Evolutionary conservation across 2,113 vertebrate species (phyloP), one percentile per base, ranked within the genome.

Genomic region (Progne subis): DNA sequence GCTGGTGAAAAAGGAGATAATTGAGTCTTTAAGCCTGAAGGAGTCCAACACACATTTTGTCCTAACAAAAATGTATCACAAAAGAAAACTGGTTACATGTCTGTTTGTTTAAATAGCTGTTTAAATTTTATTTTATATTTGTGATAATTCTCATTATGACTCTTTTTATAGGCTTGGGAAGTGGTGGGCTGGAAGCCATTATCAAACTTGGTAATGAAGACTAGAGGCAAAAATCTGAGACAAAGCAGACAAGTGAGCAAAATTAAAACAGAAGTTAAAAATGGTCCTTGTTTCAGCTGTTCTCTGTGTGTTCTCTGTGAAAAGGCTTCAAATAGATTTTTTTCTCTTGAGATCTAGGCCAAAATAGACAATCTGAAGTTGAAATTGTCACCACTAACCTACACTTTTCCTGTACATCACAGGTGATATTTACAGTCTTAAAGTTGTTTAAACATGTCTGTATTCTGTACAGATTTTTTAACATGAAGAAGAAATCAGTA

Each of bases 221-320:
- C 56, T 75, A 67, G 25, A 94, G 64, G 68, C 43, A 93, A 94
- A 95, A 95, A 82, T 89, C 31, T 79, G 41, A 90, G 44, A 61
- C 71, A 91, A 85, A 92, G 75, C 82, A 65, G 71, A 64, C 59
- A 94, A 94, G 65, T 41, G 65, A 83, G 47, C 43, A 92, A 90
- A 95, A 90, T 75, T 81, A 78, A 94, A 90, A 49, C n/a, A 84
- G 61, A 64, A 94, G 57, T 78, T 94, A 49, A 88, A 96, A 93
- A 86, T 68, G 39, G 26, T 64, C n/a, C 41, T 77, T 63, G 24
- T 75, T 95, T 94, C 75, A 86, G 50, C 71, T 88, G 23, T 88
- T 93, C 71, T 59, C 26, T 86, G 39, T 3, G 2, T 37, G 37
- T 37, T 37, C 37, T 37, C 74, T 49, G 47, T 78, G 37, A 60